Conservation (phyloP, 2,888 invertebrate genomes). For the Lapara coniferarum region DNA sequence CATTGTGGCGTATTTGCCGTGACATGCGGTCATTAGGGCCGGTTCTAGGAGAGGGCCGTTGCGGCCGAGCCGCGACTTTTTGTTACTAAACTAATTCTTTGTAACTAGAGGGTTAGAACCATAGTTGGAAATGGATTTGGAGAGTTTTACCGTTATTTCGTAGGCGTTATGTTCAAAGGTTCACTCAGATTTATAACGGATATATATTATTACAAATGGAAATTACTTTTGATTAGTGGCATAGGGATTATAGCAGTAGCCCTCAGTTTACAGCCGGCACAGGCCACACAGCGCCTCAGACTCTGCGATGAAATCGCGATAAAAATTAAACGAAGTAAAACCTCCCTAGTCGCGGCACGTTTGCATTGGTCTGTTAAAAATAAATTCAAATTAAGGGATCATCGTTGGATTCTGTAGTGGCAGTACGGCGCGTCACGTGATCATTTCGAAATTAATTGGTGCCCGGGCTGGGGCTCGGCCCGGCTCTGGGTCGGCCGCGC, state of each 20-base stretch:
- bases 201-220: background rate
- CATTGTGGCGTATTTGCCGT: slow-evolving; percentile 4
- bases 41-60: background rate
- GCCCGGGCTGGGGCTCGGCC: background rate
- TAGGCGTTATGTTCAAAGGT: background rate
- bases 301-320: too few relatives aligned
- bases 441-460: background rate
- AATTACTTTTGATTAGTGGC: background rate
- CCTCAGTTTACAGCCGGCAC: too few relatives aligned
- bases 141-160: slow-evolving; percentile 12
- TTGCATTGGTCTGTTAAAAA: background rate
- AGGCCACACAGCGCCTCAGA: too few relatives aligned
- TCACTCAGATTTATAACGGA: background rate
- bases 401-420: background rate
- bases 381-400: too few relatives aligned
- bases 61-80: background rate
- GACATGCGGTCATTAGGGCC: slow-evolving; percentile 3
- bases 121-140: background rate
- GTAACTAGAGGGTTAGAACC: background rate
- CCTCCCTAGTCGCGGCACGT: too few relatives aligned
- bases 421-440: background rate
- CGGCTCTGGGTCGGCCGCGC: background rate
- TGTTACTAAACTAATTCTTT: slow-evolving; percentile 12
- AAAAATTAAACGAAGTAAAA: too few relatives aligned
- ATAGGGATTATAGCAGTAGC: too few relatives aligned